Evolutionary conservation across 2,888 invertebrate species (phyloP), one percentile per base, ranked within the genome.

Genomic region (Eristalis tenax): DNA sequence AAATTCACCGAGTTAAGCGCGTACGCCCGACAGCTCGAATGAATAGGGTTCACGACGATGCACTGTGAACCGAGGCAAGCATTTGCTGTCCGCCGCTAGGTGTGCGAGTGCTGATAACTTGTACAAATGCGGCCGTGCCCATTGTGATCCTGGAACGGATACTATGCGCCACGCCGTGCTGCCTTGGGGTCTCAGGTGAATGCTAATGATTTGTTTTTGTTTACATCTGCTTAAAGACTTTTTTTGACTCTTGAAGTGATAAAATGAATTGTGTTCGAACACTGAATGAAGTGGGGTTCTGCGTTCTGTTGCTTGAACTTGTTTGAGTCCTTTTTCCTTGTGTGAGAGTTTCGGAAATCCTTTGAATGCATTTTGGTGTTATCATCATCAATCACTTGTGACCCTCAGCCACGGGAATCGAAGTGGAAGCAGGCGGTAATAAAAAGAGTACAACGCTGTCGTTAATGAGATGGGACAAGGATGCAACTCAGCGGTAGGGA

Each of bases 201-300:
- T 87, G 75, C 69, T 87, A 87, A 87, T 87, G 83, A 80, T 87
- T 87, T 87, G 87, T 87, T 87, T 87, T 76, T 87, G 83, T 87
- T 87, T 87, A 87, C 87, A 87, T 87, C 87, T 87, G 87, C 87
- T 87, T 80, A 80, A 87, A 76, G 79, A 87, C 75, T 79, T 71
- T 70, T n/a, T 64, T 71, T 56, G 38, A 11, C 13, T 59, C 13
- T 10, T 4, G 59, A 57, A 66, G 76, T 63, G 81, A 81, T 71
- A 84, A 79, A 75, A 79, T 70, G 23, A 59, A 11, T 66, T 74
- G 63, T 56, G 66, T 61, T 61, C 61, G 70, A 82, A 65, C 68
- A 38, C 18, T 73, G 61, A 28, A 28, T 28, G 70, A 15, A 28
- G 56, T 43, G 57, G 50, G 68, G 63, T 38, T 38, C 11, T 68